Percentiles rank a stretch among this genome's conserved stretches.
These are phyloP conservation scores for Centropristis striata DNA, from an alignment of 2,113 vertebrate species.

Conservation along the genomic window DNA sequence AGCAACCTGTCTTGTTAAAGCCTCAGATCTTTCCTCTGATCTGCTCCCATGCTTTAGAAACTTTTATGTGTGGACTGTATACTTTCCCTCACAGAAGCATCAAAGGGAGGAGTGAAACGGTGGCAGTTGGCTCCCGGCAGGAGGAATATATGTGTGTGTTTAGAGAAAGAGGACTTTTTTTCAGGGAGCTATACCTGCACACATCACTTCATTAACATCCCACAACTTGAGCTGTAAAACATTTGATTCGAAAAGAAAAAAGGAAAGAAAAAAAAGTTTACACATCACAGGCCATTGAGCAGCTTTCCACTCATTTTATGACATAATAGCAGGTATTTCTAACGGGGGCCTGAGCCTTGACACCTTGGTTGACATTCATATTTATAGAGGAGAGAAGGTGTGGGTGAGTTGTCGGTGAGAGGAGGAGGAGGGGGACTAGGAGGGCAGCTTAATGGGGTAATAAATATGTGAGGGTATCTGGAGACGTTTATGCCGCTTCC, in stretches of 20 bases:
- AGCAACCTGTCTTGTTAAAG: slow-evolving; percentile 27
- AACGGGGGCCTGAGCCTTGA: slow-evolving; percentile 27
- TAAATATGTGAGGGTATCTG: slow-evolving; percentile 73
- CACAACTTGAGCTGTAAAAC: slow-evolving; percentile 6
- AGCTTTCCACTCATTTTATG: slow-evolving; percentile 61
- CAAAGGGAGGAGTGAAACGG: slow-evolving; percentile 40
- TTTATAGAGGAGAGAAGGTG: slow-evolving; percentile 44
- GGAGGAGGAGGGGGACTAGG: not conserved
- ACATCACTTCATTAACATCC: slow-evolving; percentile 44
- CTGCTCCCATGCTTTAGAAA: slow-evolving; percentile 39
- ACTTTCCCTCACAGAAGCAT: slow-evolving; percentile 40
- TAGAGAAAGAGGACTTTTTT: not conserved
- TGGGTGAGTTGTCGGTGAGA: slow-evolving; percentile 1
- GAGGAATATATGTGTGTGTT: not conserved
- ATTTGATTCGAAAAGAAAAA: slow-evolving; percentile 18
- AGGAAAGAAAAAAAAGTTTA: slow-evolving; percentile 26
- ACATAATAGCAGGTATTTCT: slow-evolving; percentile 44
- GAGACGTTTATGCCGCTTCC: slow-evolving; percentile 51
- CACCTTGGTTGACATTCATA: slow-evolving; percentile 49
- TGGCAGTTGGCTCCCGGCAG: slow-evolving; percentile 8
- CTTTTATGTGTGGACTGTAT: slow-evolving; percentile 8
- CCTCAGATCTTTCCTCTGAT: slow-evolving; percentile 65
- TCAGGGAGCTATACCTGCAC: not conserved
- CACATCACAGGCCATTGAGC: slow-evolving; percentile 60
- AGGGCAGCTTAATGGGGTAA: slow-evolving; percentile 69